Percentiles rank a stretch among this genome's conserved stretches.
phyloP scores from a whole-genome alignment of 2,888 invertebrate species.

The Oeneis ivallda region DNA sequence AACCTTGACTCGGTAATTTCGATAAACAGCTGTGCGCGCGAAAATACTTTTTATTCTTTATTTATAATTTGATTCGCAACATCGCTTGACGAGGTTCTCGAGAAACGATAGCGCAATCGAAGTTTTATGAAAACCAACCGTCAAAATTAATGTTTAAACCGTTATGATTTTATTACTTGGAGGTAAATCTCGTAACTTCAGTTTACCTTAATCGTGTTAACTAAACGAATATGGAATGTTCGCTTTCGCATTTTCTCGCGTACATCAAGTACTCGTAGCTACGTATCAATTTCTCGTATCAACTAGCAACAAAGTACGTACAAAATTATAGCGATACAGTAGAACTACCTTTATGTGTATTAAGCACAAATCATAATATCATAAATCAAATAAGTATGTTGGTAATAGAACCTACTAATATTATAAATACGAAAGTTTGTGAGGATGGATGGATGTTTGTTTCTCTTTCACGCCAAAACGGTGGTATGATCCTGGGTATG shows the following conservation, averaged over 20 bases:
- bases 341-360: too few species aligned
- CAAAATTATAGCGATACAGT: not conserved
- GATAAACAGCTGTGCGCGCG: slow-evolving; percentile 31
- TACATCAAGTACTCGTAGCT: not conserved
- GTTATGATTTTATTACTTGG: slow-evolving; percentile 11
- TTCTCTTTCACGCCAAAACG: too few species aligned
- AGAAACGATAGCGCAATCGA: slow-evolving; percentile 61
- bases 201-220: slow-evolving; percentile 2
- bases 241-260: slow-evolving; percentile 4
- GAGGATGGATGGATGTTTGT: too few species aligned
- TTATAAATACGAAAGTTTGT: too few species aligned
- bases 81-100: slow-evolving; percentile 61
- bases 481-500: too few species aligned
- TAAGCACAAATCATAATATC: too few species aligned
- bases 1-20: slow-evolving; percentile 39
- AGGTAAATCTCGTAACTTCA: not conserved
- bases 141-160: slow-evolving; percentile 13
- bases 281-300: not conserved
- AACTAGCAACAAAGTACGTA: not conserved
- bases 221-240: slow-evolving; percentile 5
- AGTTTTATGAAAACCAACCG: slow-evolving; percentile 46
- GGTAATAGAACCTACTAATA: too few species aligned
- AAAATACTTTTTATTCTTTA: slow-evolving; percentile 42
- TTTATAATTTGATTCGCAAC: slow-evolving; percentile 49
- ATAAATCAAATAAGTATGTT: too few species aligned